A percentile compares a stretch with the other conserved stretches of the same genome.
phyloP scores from a whole-genome alignment of 2,888 invertebrate species.

The Erebia aethiops region DNA sequence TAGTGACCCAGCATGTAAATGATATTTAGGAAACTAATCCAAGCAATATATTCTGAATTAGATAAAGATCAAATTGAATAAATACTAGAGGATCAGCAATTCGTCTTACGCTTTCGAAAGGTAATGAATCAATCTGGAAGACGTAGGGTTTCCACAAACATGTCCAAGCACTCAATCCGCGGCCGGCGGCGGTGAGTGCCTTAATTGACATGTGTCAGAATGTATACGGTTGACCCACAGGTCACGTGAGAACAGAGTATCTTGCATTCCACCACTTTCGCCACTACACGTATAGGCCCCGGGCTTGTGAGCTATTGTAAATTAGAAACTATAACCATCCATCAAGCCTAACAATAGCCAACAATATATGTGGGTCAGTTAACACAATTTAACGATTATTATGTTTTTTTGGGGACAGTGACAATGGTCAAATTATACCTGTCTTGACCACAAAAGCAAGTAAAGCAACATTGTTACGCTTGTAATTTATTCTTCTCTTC shows the following conservation, averaged over 20 bases:
- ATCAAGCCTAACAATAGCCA: constrained; percentile 37
- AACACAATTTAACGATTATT: constrained; percentile 1
- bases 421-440: background rate
- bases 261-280: constrained; percentile 76
- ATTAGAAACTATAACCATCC: constrained; percentile 38
- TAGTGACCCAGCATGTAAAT: constrained; percentile 32
- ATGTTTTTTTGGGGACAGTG: background rate
- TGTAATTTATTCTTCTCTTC: background rate
- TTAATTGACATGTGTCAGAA: constrained; percentile 83
- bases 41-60: constrained; percentile 37
- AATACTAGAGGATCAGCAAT: constrained; percentile 44
- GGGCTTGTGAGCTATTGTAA: constrained; percentile 40
- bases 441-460: no score
- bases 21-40: constrained; percentile 39
- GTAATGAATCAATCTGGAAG: constrained; percentile 77
- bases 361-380: constrained; percentile 17
- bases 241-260: constrained; percentile 77
- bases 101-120: constrained; percentile 48
- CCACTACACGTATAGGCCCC: constrained; percentile 48
- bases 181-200: constrained; percentile 69
- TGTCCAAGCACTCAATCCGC: constrained; percentile 79
- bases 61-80: constrained; percentile 39
- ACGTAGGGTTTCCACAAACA: constrained; percentile 77
- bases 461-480: background rate
- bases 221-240: constrained; percentile 74